These are phyloP conservation scores for Grus americana DNA, from an alignment of 2,113 vertebrate species.

Conservation along the genomic window DNA sequence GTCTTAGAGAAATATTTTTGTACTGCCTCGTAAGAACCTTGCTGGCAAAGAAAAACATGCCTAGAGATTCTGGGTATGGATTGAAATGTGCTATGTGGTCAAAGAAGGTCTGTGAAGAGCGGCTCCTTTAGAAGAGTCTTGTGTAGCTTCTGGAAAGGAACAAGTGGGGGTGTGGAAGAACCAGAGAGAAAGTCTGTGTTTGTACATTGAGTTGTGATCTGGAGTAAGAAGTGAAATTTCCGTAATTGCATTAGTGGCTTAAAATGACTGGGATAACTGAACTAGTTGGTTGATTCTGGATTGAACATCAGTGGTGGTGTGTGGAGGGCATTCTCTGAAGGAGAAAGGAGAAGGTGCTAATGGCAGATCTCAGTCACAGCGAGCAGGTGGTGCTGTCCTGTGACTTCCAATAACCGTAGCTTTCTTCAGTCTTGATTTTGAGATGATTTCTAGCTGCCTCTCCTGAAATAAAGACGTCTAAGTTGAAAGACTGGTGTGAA, in stretches of 20 bases:
- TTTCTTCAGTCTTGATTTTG: not conserved
- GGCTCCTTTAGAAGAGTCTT: not conserved
- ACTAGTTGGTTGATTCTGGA: not conserved
- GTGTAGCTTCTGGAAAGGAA: not conserved
- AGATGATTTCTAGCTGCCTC: not conserved
- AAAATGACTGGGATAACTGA: not conserved
- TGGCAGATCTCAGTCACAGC: not conserved
- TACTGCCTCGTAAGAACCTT: not conserved
- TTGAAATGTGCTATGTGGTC: accelerated
- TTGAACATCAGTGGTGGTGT: not conserved
- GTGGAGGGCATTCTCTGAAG: not conserved
- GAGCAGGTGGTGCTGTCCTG: not conserved
- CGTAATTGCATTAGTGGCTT: not conserved
- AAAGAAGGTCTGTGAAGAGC: not conserved
- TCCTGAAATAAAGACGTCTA: not conserved
- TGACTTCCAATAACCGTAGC: not conserved
- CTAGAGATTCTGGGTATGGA: not conserved
- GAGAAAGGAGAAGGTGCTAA: not conserved
- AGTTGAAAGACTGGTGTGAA: not conserved
- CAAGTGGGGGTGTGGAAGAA: not conserved
- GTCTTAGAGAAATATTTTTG: not conserved
- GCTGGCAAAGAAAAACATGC: not conserved
- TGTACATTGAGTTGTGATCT: not conserved
- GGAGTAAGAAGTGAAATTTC: not conserved
- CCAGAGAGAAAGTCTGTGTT: not conserved